A percentile compares a stretch with the other conserved stretches of the same genome.
These are phyloP conservation scores for Pocillopora verrucosa DNA, from an alignment of 64 coral and sea anemone species.

Conservation along the genomic window DNA sequence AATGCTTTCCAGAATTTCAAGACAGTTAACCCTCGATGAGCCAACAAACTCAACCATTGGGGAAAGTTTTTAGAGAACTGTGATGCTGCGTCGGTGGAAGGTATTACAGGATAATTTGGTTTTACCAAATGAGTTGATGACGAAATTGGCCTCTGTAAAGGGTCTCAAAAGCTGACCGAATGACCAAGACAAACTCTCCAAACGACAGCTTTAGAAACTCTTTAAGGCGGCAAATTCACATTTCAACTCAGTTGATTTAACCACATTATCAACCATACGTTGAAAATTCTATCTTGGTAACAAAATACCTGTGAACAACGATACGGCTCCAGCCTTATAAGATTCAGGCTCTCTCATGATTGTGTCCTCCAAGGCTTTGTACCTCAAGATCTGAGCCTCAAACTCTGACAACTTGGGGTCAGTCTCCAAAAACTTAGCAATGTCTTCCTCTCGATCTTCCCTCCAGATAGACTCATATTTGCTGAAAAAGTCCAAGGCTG, in stretches of 20 bases:
- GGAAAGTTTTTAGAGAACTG: too few relatives aligned
- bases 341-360: conserved; percentile 90
- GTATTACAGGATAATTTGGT: too few relatives aligned
- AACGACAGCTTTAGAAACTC: too few relatives aligned
- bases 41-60: too few relatives aligned
- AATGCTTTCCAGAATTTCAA: too few relatives aligned
- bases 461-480: conserved; percentile 85
- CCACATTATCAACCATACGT: background rate
- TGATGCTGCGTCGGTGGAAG: too few relatives aligned
- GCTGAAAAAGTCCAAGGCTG: conserved; percentile 81
- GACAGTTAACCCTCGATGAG: too few relatives aligned
- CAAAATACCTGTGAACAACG: conserved; percentile 85
- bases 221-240: too few relatives aligned
- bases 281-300: background rate
- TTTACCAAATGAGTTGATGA: too few relatives aligned
- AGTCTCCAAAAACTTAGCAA: conserved; percentile 76
- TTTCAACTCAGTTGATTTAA: background rate
- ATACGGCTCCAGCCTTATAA: conserved; percentile 84
- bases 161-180: too few relatives aligned
- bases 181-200: too few relatives aligned
- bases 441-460: conserved; percentile 75
- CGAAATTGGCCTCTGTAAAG: too few relatives aligned
- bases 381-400: conserved; percentile 91
- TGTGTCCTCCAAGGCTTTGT: conserved; percentile 83
- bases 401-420: conserved; percentile 88